phyloP scores from a whole-genome alignment of 2,888 invertebrate species.

The Hecatera dysodea region DNA sequence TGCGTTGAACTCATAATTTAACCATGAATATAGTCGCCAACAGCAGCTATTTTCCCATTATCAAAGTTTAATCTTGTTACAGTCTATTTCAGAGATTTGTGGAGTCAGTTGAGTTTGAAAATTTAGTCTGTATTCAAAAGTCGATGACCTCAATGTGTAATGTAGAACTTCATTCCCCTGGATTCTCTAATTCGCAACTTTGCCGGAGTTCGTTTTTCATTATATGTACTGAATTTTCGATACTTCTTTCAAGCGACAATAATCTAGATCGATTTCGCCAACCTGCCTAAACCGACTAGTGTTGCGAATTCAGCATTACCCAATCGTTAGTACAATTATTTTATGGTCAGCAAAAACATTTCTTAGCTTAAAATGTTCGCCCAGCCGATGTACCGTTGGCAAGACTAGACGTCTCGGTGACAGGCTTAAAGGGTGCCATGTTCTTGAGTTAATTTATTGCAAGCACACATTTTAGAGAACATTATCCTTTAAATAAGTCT shows the following conservation, averaged over 20 bases:
- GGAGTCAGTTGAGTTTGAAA: neutral
- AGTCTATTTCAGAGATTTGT: neutral
- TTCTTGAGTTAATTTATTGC: slow-evolving; percentile 29
- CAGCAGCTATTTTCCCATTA: neutral
- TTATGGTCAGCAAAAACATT: slow-evolving; percentile 32
- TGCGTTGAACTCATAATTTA: neutral
- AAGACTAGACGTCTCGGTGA: slow-evolving; percentile 29
- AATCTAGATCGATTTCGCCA: slow-evolving; percentile 1
- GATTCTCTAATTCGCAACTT: neutral
- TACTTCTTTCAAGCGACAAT: neutral
- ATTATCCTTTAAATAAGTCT: slow-evolving; percentile 12
- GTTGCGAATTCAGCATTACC: neutral
- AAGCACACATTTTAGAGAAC: slow-evolving; percentile 19
- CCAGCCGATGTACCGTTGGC: slow-evolving; percentile 39
- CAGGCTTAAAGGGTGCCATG: slow-evolving; percentile 8
- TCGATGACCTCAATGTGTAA: neutral
- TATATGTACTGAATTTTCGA: neutral
- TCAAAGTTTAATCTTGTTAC: neutral
- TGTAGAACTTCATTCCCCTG: neutral
- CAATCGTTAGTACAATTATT: slow-evolving; percentile 2
- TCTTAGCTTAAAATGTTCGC: slow-evolving; percentile 23
- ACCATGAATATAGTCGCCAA: neutral
- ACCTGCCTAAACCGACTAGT: neutral
- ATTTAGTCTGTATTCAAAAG: slow-evolving; percentile 1
- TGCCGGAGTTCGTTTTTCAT: neutral